Conservation (phyloP, 2,113 vertebrate species). For the Dasyurus viverrinus region DNA sequence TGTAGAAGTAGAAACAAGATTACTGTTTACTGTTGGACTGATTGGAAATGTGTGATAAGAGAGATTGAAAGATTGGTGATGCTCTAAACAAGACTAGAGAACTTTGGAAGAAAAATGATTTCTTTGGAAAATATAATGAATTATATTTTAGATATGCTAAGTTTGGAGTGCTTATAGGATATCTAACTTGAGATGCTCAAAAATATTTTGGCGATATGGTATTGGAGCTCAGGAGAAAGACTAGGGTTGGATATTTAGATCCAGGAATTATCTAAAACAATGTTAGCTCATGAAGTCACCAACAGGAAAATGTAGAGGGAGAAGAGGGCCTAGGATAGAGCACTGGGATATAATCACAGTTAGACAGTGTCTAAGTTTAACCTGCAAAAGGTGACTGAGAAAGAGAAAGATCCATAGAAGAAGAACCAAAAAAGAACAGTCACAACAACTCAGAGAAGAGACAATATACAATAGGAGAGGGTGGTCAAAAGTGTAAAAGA, state of each 20-base stretch:
- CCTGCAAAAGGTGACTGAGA: too few relatives aligned
- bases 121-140: neutral
- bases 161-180: neutral
- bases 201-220: neutral
- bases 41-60: neutral
- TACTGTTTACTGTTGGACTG: neutral
- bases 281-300: neutral
- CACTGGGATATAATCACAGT: neutral
- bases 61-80: neutral
- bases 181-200: neutral
- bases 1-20: neutral
- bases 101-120: neutral
- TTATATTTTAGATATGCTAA: neutral
- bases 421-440: neutral
- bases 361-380: neutral
- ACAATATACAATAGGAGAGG: neutral
- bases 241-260: neutral
- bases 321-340: neutral
- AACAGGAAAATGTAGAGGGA: neutral
- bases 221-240: neutral
- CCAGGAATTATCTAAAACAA: neutral
- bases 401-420: too few relatives aligned
- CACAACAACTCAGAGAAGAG: neutral
- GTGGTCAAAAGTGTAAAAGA: neutral
- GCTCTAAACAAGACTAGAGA: neutral